Base-by-base conservation (phyloP, 2,888 invertebrate genomes). In the Drosophila falleni region DNA sequence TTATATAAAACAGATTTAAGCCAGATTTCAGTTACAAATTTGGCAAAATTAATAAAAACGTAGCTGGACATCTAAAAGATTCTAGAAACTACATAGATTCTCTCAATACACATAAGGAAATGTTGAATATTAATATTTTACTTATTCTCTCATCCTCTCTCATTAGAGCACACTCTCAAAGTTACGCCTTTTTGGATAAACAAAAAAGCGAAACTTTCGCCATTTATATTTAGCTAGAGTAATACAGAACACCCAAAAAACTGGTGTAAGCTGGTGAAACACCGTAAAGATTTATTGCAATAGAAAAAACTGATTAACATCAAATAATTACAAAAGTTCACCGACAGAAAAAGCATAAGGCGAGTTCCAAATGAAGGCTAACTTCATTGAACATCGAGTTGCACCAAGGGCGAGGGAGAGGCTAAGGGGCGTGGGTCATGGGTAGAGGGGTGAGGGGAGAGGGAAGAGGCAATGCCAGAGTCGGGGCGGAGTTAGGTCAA, bases 301-400 rank as follows among this genome's bases (percentile, higher is more conserved):
- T 68, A 60, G 71, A 59, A 78, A 76, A 83, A 76, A 73, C 81
- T 86, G 89, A 89, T 89, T 89, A 89, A 87, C 87, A 90, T 90
- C 90, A 90, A 90, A 89, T 89, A 90, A 89, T 89, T 89, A 90
- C 89, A 81, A 89, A 89, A 89, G 86, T 89, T 89, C 76, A 71
- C 65, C 74, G 70, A 72, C 85, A 66, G 74, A 58, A 70, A 81
- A 69, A 77, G 77, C 87, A 84, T 81, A 84, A 70, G 87, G 77
- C 74, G 19, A 55, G 42, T 63, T 76, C 71, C 51, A 46, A 62
- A 63, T n/a, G 53, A 69, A 65, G 54, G 81, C 66, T 74, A 67
- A 80, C 74, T 84, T 81, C 84, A 74, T 83, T 84, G 84, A 87
- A 72, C 84, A 80, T 47, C 61, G 56, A 26, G 49, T 51, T 53